Conservation (phyloP, 2,113 vertebrate genomes). For the Microcebus lehilahytsara region DNA sequence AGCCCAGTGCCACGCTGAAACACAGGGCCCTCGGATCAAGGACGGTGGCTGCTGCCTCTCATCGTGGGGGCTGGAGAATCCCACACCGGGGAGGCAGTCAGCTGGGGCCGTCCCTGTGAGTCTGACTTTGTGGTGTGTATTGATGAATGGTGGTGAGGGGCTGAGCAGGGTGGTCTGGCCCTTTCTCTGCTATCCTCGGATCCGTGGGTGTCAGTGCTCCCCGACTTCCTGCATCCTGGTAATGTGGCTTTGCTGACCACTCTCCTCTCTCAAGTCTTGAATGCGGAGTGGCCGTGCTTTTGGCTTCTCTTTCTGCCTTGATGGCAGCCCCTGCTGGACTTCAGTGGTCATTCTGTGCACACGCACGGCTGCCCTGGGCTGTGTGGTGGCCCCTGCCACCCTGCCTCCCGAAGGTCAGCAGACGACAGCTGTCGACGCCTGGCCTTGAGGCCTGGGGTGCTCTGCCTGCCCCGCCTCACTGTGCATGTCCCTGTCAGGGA, state of each 20-base stretch:
- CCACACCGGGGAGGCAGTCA: neutral
- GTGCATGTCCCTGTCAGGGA: neutral
- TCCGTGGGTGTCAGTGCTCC: neutral
- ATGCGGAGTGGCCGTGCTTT: neutral
- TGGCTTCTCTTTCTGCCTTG: neutral
- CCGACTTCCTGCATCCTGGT: neutral
- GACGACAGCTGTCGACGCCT: neutral
- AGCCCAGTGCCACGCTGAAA: neutral
- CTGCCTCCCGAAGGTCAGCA: neutral
- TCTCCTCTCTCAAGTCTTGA: neutral
- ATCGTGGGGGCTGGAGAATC: neutral
- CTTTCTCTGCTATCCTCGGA: neutral
- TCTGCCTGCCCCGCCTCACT: neutral
- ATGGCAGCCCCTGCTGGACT: neutral
- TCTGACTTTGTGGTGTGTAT: neutral
- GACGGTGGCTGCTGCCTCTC: too few species aligned
- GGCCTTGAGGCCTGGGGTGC: neutral
- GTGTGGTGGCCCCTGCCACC: neutral
- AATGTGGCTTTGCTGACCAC: neutral
- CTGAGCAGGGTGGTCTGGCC: neutral
- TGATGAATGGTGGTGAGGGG: neutral
- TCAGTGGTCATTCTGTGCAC: neutral
- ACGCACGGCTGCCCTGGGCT: neutral
- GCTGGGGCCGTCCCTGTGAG: neutral
- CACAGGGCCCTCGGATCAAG: fast-evolving